Conservation (phyloP, 2,797 vertebrate genomes). For the Coilia nasus region DNA sequence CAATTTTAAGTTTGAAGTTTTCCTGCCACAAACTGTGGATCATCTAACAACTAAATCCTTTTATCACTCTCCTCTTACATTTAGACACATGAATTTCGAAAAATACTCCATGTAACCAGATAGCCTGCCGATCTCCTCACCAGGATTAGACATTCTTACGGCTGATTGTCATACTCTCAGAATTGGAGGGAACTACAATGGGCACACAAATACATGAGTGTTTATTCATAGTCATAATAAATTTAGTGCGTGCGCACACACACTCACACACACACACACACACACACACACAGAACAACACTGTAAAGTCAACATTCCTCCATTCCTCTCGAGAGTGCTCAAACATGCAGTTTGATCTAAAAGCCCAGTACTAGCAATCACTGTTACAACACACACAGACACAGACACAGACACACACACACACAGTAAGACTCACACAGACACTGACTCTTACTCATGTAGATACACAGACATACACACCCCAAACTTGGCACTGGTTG, state of each 20-base stretch:
- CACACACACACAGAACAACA: slow-evolving; percentile 10
- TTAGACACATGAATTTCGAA: neutral
- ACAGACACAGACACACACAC: slow-evolving; percentile 13
- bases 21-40: neutral
- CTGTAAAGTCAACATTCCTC: slow-evolving; percentile 49
- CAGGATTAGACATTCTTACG: neutral
- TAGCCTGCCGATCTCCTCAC: neutral
- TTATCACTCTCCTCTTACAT: neutral
- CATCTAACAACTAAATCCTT: neutral
- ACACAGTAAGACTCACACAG: neutral
- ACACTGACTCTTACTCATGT: neutral
- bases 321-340: slow-evolving; percentile 52
- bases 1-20: neutral
- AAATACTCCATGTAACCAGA: neutral
- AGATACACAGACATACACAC: neutral
- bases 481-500: neutral
- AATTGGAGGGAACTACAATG: neutral
- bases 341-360: slow-evolving; percentile 51
- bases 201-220: neutral
- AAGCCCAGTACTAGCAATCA: slow-evolving; percentile 16
- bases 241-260: neutral
- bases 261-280: neutral
- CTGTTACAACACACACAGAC: neutral
- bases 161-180: neutral
- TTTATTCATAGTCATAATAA: neutral